phyloP scores from a whole-genome alignment of 2,797 vertebrate species.

The Macropus fuliginosus region DNA sequence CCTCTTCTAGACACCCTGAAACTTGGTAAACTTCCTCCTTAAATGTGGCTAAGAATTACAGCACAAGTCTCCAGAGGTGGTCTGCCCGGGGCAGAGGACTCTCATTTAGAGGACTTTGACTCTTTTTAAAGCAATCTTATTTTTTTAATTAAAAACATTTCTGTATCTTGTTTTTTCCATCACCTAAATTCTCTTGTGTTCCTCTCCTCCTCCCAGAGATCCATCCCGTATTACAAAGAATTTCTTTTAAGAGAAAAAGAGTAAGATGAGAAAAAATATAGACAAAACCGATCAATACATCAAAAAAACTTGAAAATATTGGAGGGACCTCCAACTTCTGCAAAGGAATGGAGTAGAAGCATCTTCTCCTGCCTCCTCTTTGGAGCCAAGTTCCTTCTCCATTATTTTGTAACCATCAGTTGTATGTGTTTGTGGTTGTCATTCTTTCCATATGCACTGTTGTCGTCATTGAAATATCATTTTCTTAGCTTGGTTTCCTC shows the following conservation, averaged over 20 bases:
- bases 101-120: not conserved
- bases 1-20: not conserved
- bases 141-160: not conserved
- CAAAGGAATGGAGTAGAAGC: not conserved
- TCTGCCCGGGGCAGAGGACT: not conserved
- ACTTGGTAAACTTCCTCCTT: not conserved
- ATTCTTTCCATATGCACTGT: not conserved
- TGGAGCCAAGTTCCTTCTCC: not conserved
- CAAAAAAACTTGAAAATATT: not conserved
- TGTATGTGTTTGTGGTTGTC: not conserved
- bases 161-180: not conserved
- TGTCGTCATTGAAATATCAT: not conserved
- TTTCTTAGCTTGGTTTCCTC: not conserved
- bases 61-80: not conserved
- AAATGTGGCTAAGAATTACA: not conserved
- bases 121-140: not conserved
- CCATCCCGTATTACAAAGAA: not conserved
- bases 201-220: not conserved
- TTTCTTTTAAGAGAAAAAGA: not conserved
- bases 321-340: not conserved
- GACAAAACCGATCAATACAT: not conserved
- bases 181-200: not conserved
- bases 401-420: not conserved
- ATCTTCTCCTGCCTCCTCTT: not conserved
- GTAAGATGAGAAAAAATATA: not conserved